Evolutionary conservation across 2,113 vertebrate genomes (phyloP).

Genomic region (Chelonoidis abingdonii): DNA sequence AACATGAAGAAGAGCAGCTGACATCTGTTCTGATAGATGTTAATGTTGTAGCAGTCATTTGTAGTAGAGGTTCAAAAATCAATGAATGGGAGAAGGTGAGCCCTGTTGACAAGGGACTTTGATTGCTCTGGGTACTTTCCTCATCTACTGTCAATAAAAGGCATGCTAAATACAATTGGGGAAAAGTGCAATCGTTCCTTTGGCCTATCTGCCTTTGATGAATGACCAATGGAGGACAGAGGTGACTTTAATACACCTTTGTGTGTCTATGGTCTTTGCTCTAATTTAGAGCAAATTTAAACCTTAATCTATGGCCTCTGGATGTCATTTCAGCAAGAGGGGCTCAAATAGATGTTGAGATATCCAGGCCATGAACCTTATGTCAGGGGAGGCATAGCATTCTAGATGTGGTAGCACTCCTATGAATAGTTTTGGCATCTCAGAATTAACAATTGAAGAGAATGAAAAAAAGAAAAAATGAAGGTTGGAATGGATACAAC

Average conservation of each 20-base stretch:
- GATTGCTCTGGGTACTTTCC: not conserved
- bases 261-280: not conserved
- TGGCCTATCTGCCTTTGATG: not conserved
- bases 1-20: not conserved
- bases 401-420: no score
- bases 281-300: accelerated
- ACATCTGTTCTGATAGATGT: not conserved
- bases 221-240: not conserved
- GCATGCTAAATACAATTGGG: not conserved
- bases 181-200: not conserved
- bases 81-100: not conserved
- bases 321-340: not conserved
- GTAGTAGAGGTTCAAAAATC: not conserved
- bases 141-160: not conserved
- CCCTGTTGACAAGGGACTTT: no score
- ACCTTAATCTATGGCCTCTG: not conserved
- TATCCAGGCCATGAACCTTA: not conserved
- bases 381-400: not conserved
- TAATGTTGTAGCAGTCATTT: not conserved
- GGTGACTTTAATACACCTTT: not conserved
- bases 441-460: not conserved
- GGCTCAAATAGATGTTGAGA: not conserved
- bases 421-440: accelerated
- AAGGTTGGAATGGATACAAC: not conserved
- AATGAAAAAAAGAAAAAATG: not conserved